Conservation (phyloP, 2,888 invertebrate genomes). For the Limnephilus marmoratus region DNA sequence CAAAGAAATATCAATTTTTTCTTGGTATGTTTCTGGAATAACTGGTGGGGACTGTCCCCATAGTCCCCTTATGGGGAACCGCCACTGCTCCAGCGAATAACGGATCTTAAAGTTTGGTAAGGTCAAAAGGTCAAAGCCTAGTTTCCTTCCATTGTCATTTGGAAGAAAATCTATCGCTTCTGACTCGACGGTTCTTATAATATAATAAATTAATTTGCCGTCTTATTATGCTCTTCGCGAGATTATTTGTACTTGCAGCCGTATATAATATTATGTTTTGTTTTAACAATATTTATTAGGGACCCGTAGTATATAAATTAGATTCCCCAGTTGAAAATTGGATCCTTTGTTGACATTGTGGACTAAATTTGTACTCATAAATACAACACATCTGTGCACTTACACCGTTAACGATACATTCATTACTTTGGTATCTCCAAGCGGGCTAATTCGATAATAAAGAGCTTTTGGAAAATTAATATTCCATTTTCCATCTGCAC, state of each 20-base stretch:
- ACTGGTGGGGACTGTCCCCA: no score
- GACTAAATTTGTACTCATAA: background rate
- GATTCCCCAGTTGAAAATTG: conserved; percentile 12
- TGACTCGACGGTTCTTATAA: background rate
- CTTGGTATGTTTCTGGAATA: no score
- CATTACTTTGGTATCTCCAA: background rate
- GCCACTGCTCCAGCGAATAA: background rate
- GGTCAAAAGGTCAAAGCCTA: background rate
- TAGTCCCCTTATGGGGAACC: no score
- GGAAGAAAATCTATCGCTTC: background rate
- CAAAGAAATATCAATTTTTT: no score
- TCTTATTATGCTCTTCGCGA: background rate
- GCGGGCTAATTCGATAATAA: background rate
- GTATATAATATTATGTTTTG: background rate
- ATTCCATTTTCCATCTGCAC: background rate
- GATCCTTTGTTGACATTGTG: background rate
- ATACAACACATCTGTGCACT: background rate
- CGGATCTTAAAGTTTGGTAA: background rate
- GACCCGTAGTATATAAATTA: background rate
- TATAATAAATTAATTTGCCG: background rate
- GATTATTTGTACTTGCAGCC: background rate
- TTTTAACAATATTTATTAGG: background rate
- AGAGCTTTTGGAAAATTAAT: background rate
- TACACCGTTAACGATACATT: background rate
- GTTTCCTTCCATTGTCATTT: background rate